Percentiles rank a stretch among this genome's conserved stretches.
Conservation (phyloP, 2,113 vertebrate species). For the Perca schrenkii region DNA sequence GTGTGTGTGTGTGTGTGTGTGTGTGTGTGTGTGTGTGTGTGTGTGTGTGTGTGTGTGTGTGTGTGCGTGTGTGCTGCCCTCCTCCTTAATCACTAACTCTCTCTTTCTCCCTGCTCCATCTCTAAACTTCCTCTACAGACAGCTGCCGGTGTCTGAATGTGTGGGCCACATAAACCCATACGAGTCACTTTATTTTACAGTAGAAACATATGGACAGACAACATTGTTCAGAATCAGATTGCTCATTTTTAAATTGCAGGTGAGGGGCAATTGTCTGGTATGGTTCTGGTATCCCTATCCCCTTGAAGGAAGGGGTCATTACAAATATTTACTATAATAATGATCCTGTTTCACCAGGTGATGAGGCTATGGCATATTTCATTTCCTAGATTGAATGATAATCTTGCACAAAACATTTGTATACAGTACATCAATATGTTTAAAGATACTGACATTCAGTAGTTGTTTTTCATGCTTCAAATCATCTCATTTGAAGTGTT, state of each 20-base stretch:
- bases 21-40: constrained; percentile 27
- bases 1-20: constrained; percentile 30
- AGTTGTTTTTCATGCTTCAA: not conserved
- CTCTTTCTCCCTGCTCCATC: constrained; percentile 39
- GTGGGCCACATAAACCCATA: constrained; percentile 5
- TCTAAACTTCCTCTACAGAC: constrained; percentile 5
- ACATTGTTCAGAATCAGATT: not conserved
- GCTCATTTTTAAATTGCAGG: not conserved
- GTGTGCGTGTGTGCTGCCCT: constrained; percentile 33
- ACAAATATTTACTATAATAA: no score
- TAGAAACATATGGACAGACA: not conserved
- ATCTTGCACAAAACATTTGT: no score
- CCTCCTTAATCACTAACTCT: constrained; percentile 58
- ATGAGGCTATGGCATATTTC: no score
- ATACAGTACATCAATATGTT: no score
- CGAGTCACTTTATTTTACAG: not conserved
- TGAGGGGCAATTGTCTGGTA: no score
- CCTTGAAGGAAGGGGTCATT: no score
- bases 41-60: not conserved
- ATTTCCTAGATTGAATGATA: no score
- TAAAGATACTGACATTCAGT: not conserved
- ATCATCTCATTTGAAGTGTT: not conserved
- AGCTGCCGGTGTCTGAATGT: constrained; percentile 24
- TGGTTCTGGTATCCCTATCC: no score
- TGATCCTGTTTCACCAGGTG: no score